Base-by-base conservation (phyloP, 1,140 invertebrate genomes). In the Drosophila neocordata region DNA sequence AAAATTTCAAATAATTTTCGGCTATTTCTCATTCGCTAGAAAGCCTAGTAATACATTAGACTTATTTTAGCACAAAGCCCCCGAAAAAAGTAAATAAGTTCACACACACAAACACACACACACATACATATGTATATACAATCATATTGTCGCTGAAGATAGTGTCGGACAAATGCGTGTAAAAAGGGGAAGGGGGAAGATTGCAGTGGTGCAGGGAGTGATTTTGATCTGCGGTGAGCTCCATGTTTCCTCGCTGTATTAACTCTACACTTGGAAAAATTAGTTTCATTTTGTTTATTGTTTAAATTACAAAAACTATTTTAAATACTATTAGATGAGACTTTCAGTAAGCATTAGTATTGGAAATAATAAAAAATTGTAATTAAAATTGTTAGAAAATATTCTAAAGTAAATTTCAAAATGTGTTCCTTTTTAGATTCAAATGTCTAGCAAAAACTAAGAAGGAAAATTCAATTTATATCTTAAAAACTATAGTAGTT, bases 11-110 rank as follows among this genome's bases (percentile, higher is more conserved):
- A 77, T 61, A 85, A 76, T 70, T 76, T 79, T 58, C 63, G 57
- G 77, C 31, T 38, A 62, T 73, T 70, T 69, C 65, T 79, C 79
- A 60, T 64, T 35, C 15, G 44, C 69, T 52, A 63, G 67, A 64
- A 76, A 75, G 75, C 79, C 81, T 74, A 85, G 81, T 85, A 85
- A 85, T 80, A 84, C 65, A 79, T 83, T 71, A 69, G 78, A 84
- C 81, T 85, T 85, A 84, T 71, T 84, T 84, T 84, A 84, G 81
- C 81, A 80, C 73, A 69, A 85, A 84, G 74, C 74, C 77, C 79
- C 73, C 52, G 64, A 79, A 79, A 84, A 67, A 79, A 83, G 78
- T 80, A 80, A 70, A 77, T 73, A 77, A 80, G 71, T 80, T 80
- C 65, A 77, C 71, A 80, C 68, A 61, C 64, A 60, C 59, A 65